Conservation (phyloP, 92 coral and sea anemone genomes). For the Montipora capitata region DNA sequence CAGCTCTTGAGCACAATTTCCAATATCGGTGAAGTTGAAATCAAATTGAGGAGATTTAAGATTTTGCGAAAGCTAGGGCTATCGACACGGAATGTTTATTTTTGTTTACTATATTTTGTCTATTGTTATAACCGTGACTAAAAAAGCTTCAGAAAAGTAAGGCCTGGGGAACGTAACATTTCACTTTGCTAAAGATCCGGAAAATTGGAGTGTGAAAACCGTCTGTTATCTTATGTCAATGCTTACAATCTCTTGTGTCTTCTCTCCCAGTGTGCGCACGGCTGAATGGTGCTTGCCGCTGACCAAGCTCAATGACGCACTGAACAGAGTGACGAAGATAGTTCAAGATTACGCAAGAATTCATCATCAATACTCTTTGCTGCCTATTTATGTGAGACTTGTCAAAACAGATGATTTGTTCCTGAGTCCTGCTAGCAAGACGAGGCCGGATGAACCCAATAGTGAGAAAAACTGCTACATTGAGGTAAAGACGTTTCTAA, state of each 20-base stretch:
- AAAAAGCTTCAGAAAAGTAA: too few species aligned
- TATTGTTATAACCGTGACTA: too few species aligned
- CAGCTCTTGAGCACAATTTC: too few species aligned
- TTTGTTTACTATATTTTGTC: too few species aligned
- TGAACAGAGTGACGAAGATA: conserved; percentile 61
- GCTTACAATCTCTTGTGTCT: not conserved
- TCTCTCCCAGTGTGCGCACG: conserved; percentile 56
- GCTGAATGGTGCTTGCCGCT: conserved; percentile 84
- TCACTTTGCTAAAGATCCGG: too few species aligned
- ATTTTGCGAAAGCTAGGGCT: not conserved
- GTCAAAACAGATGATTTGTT: conserved; percentile 71
- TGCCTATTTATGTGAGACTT: conserved; percentile 75
- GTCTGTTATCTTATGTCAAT: not conserved
- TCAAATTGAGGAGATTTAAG: not conserved
- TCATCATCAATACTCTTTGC: conserved; percentile 59
- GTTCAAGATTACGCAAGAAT: conserved; percentile 59
- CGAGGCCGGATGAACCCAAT: conserved; percentile 51
- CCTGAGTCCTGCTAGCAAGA: conserved; percentile 79
- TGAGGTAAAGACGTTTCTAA: conserved; percentile 39
- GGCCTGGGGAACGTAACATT: too few species aligned
- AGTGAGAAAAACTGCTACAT: conserved; percentile 73
- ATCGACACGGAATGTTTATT: too few species aligned
- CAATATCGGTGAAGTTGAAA: too few species aligned
- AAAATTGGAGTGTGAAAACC: too few species aligned
- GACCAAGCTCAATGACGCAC: conserved; percentile 38